Evolutionary conservation across 92 coral and sea anemone genomes (phyloP), one percentile per base, ranked within the genome.

Genomic region (Actinostola sp.): DNA sequence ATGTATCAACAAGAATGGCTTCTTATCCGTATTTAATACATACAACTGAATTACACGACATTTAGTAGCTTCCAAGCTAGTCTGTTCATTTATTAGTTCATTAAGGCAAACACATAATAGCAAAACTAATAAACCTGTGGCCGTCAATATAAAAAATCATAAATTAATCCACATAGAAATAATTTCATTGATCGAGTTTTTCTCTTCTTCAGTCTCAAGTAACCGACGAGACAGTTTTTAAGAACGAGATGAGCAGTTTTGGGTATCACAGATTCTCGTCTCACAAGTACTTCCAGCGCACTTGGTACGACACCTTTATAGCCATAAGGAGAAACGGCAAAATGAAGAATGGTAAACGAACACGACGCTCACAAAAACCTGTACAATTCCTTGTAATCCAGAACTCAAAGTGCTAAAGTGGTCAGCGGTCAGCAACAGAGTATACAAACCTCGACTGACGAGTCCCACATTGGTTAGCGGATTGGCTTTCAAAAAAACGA

Each of bases 171-270:
- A 46, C 53, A 16, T 11, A 46, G 7, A n/a, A 2, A 4, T n/a
- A 2, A 6, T 46, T 17, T 46, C 53, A 46, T 11, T 46, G 15
- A 46, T 16, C 17, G 3, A 4, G 3, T 46, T 53, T 20, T 20
- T 53, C 6, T 20, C 14, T n/a, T 53, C 21, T 53, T 53, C 59
- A 53, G 59, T 53, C 6, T 25, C 6, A 53, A n/a, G 13, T 14
- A 20, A 53, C 29, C 45, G 48, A 70, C 19, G 76, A 70, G 50
- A 42, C 76, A 35, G 65, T 70, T 23, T 70, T 70, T 50, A 70
- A 54, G 44, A 23, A 53, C 20, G 41, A 15, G 45, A 2, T 35
- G 46, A 10, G 17, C 64, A 24, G 5, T n/a, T 20, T 1, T n/a
- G 32, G 34, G 1, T 70, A n/a, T 19, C 48, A 35, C 34, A 45